Conservation (phyloP, 2,797 vertebrate genomes). For the Tiaroga cobitis region DNA sequence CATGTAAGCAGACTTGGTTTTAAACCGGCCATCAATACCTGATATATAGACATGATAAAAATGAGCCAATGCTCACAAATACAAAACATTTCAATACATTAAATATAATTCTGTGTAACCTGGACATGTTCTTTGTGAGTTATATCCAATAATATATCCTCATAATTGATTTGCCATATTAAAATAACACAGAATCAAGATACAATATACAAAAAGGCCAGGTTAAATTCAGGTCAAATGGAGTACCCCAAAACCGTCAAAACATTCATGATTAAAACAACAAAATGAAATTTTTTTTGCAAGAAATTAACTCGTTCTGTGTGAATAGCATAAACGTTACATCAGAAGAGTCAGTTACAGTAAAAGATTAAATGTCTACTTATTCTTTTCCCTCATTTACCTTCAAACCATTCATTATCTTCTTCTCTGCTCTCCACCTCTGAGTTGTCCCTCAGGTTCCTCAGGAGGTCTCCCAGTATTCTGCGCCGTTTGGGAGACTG, state of each 20-base stretch:
- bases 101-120: not conserved
- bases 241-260: not conserved
- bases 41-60: not conserved
- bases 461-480: conserved; percentile 84
- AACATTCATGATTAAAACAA: not conserved
- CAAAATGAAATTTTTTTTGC: not conserved
- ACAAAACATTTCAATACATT: not conserved
- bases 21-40: conserved; percentile 89
- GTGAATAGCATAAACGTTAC: not conserved
- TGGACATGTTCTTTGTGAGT: not conserved
- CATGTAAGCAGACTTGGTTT: conserved; percentile 92
- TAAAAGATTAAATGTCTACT: not conserved
- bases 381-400: conserved; percentile 63
- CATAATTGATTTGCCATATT: not conserved
- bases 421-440: conserved; percentile 80
- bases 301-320: not conserved
- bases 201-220: not conserved
- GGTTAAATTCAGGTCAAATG: not conserved
- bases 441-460: conserved; percentile 81
- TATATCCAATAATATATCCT: too few species aligned
- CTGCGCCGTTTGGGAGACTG: conserved; percentile 77
- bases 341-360: not conserved
- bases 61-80: not conserved
- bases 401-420: conserved; percentile 88
- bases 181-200: not conserved